These are phyloP conservation scores for Pyxicephalus adspersus DNA, from an alignment of 2,113 vertebrate species.

Conservation along the genomic window DNA sequence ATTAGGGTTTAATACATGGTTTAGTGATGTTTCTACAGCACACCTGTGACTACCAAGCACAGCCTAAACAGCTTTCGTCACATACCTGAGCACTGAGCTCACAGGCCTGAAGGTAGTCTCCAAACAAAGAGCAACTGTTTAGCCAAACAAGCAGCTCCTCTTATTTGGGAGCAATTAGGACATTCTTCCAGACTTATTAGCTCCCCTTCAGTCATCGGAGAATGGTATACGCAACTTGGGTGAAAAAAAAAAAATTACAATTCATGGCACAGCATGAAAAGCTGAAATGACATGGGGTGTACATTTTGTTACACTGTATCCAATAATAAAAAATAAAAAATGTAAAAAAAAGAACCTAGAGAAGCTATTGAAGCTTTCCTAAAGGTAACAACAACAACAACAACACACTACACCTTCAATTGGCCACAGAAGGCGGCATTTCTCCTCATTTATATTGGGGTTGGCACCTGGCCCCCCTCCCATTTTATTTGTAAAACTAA, in stretches of 20 bases:
- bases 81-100: slow-evolving; percentile 55
- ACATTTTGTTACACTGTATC: too few relatives aligned
- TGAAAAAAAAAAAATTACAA: background rate
- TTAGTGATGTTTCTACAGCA: slow-evolving; percentile 21
- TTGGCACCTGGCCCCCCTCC: too few relatives aligned
- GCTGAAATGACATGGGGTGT: too few relatives aligned
- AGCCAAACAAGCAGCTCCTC: slow-evolving; percentile 50
- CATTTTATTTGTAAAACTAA: too few relatives aligned
- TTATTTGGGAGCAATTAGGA: slow-evolving; percentile 17
- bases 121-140: slow-evolving; percentile 53
- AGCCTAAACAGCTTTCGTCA: background rate
- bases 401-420: too few relatives aligned
- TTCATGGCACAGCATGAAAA: background rate
- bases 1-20: slow-evolving; percentile 14
- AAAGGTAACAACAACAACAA: too few relatives aligned
- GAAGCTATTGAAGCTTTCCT: too few relatives aligned
- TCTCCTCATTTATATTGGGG: too few relatives aligned
- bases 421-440: too few relatives aligned
- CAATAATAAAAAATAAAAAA: too few relatives aligned
- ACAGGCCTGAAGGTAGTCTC: slow-evolving; percentile 40
- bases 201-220: slow-evolving; percentile 16
- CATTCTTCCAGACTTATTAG: slow-evolving; percentile 43
- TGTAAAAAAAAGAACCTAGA: too few relatives aligned
- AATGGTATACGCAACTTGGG: background rate
- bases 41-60: slow-evolving; percentile 42